These are phyloP conservation scores for Triplophysa bombifrons DNA, from an alignment of 2,797 vertebrate species.

Conservation along the genomic window DNA sequence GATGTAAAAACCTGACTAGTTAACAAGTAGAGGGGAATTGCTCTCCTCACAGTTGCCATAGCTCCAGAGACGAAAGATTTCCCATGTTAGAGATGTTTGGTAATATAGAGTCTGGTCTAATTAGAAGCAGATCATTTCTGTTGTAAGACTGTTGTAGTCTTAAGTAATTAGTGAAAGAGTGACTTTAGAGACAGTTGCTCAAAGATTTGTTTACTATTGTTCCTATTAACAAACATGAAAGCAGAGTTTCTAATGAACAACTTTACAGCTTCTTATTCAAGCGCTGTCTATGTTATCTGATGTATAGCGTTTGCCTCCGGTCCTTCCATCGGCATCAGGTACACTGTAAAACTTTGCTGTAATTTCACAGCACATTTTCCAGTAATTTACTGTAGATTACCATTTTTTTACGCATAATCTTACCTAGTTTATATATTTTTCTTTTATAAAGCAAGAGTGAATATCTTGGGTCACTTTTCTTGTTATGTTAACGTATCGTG, in stretches of 20 bases:
- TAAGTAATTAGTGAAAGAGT: conserved; percentile 57
- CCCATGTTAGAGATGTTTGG: conserved; percentile 47
- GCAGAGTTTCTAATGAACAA: conserved; percentile 58
- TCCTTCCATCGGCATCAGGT: conserved; percentile 38
- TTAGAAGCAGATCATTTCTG: conserved; percentile 56
- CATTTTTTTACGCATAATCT: too few species aligned
- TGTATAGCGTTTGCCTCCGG: conserved; percentile 52
- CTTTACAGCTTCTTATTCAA: conserved; percentile 55
- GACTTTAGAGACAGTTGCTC: conserved; percentile 52
- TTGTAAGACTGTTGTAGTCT: conserved; percentile 56
- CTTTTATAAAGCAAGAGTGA: too few species aligned
- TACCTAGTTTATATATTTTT: too few species aligned
- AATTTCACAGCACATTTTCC: too few species aligned
- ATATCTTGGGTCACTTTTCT: too few species aligned
- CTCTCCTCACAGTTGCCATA: conserved; percentile 51
- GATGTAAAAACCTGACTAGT: conserved; percentile 12
- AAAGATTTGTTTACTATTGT: conserved; percentile 58
- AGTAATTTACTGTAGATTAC: too few species aligned
- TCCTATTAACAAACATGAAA: conserved; percentile 57
- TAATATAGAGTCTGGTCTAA: conserved; percentile 46
- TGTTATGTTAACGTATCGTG: too few species aligned
- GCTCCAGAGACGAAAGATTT: conserved; percentile 39
- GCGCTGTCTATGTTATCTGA: conserved; percentile 49
- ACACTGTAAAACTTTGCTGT: too few species aligned
- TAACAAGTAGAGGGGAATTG: conserved; percentile 34